Percentiles rank a stretch among this genome's conserved stretches.
These are phyloP conservation scores for Artibeus jamaicensis DNA, from an alignment of 2,797 vertebrate genomes.

Conservation along the genomic window DNA sequence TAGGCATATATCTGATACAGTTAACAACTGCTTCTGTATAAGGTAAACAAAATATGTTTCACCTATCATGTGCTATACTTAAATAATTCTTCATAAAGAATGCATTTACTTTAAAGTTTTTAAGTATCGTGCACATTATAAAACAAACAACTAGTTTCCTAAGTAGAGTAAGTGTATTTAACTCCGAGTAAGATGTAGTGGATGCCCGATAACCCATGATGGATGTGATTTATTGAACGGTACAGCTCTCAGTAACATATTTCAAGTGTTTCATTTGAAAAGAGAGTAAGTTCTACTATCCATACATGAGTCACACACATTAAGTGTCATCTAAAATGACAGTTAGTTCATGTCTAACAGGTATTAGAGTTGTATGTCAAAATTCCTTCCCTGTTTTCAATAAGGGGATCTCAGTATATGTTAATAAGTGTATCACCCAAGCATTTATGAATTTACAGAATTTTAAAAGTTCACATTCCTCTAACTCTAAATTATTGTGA, in stretches of 20 bases:
- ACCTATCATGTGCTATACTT: background rate
- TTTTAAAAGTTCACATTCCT: background rate
- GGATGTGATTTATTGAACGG: background rate
- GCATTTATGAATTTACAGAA: background rate
- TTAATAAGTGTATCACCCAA: background rate
- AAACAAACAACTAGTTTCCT: background rate
- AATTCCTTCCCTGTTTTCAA: background rate
- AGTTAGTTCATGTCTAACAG: background rate
- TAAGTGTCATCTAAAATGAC: background rate
- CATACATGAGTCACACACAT: background rate
- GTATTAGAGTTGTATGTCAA: background rate
- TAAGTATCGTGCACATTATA: background rate
- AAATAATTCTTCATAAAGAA: background rate
- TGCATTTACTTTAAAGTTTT: background rate
- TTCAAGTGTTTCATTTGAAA: background rate
- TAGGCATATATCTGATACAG: background rate
- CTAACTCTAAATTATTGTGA: background rate
- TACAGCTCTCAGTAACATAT: background rate
- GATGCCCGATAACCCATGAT: background rate
- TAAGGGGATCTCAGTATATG: background rate
- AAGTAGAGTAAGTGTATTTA: background rate
- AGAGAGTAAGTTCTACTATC: background rate
- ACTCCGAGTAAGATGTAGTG: background rate
- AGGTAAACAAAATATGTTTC: background rate
- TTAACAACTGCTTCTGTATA: background rate